Base-by-base conservation (phyloP, 1,140 invertebrate species). In the Drosophila suzukii region DNA sequence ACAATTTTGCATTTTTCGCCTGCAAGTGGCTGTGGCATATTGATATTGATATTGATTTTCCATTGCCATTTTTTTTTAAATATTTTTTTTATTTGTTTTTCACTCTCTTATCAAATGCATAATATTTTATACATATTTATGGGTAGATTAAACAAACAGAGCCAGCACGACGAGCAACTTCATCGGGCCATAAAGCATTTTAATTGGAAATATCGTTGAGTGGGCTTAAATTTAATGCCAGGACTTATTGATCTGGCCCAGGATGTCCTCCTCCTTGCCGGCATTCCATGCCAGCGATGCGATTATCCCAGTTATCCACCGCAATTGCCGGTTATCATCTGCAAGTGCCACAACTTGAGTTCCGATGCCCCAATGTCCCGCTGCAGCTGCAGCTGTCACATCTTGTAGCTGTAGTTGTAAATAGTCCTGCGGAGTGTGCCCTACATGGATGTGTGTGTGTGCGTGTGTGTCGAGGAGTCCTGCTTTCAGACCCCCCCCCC, bases 41-140 rank as follows among this genome's bases (percentile, higher is more conserved):
- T 74, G 58, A 74, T 72, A 67, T 70, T 70, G 60, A 46, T 75
- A 72, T 73, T 54, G 56, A 47, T 75, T 75, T 75, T 75, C n/a
- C 44, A 49, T 70, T 51, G 49, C 39, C 46, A 63, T 20, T 44
- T 30, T 63, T 34, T 65, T 49, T 6, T 36, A 20, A 20, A 1
- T 1, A 0, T 27, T 27, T 5, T 27, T 20, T 36, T 30, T 50
- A 27, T 65, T 49, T 6, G 32, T 27, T 44, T 10, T 12, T 15
- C 43, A 10, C 17, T 20, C 49, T 39, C 34, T 27, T 51, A 50
- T 65, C 59, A 51, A 57, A 63, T 20, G 38, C 5, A 44, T 27
- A 53, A 44, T 53, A 36, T 49, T 56, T 39, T 56, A 56, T 63
- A 43, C 38, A 61, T 50, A 56, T 50, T 41, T 41, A 56, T 17